A percentile compares a stretch with the other conserved stretches of the same genome.
phyloP scores from a whole-genome alignment of 2,113 vertebrate genomes.

The Ptilorrhoa leucosticta region DNA sequence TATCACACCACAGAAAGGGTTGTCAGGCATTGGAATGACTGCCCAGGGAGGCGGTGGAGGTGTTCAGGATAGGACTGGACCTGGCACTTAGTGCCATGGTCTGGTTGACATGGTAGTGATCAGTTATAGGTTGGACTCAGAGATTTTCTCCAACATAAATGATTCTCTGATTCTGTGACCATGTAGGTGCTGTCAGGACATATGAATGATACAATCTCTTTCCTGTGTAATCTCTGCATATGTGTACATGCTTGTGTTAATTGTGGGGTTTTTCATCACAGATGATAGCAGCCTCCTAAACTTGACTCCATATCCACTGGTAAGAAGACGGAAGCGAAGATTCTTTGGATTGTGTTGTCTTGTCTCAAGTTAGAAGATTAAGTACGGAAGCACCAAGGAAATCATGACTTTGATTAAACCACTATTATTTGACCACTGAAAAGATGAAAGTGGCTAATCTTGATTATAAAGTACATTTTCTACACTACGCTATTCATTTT shows the following conservation, averaged over 20 bases:
- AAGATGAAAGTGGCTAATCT: conserved; percentile 71
- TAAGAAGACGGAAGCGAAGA: conserved; percentile 93
- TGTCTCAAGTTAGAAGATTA: conserved; percentile 86
- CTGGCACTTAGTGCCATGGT: background rate
- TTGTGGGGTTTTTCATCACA: conserved; percentile 48
- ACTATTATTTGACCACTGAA: conserved; percentile 73
- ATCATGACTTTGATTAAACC: conserved; percentile 67
- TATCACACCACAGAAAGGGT: background rate
- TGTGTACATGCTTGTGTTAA: background rate
- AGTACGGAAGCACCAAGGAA: conserved; percentile 63
- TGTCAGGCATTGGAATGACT: background rate
- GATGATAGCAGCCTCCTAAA: conserved; percentile 98
- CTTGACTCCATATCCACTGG: conserved; percentile 92
- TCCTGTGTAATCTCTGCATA: background rate
- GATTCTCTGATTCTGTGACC: background rate
- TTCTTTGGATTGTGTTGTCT: conserved; percentile 98
- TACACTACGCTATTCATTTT: conserved; percentile 76
- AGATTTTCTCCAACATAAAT: background rate
- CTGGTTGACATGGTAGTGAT: background rate
- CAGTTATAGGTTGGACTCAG: background rate
- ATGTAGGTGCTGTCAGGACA: background rate
- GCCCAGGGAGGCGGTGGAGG: background rate
- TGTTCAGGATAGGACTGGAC: background rate
- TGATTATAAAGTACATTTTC: conserved; percentile 78
- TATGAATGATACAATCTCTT: background rate